Conservation (phyloP, 2,888 invertebrate species). For the Polietes domitor region DNA sequence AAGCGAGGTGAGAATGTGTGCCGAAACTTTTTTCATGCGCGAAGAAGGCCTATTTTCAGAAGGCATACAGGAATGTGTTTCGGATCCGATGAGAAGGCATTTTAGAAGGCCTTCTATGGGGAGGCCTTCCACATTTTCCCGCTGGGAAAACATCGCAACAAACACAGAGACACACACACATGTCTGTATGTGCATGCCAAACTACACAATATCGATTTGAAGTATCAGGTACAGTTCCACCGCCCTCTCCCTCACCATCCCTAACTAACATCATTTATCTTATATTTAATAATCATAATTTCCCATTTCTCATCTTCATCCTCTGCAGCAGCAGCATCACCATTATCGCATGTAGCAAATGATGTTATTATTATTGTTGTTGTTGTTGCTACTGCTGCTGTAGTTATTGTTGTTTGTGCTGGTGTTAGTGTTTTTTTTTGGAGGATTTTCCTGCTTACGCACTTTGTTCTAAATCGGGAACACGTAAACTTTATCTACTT, state of each 20-base stretch:
- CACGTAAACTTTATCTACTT: background rate
- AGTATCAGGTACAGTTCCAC: background rate
- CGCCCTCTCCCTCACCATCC: background rate
- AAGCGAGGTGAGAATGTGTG: too few species aligned
- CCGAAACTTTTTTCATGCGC: too few species aligned
- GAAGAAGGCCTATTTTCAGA: too few species aligned
- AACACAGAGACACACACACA: background rate
- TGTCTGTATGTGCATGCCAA: too few species aligned
- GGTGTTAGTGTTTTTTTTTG: background rate
- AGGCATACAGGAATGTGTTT: too few species aligned
- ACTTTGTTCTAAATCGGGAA: background rate
- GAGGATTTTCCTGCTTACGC: slow-evolving; percentile 5
- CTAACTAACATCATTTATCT: background rate
- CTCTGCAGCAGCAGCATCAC: background rate
- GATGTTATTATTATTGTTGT: background rate
- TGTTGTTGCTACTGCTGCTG: background rate
- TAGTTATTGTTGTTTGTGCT: too few species aligned
- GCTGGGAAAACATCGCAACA: too few species aligned
- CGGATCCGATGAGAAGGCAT: too few species aligned
- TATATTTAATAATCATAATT: background rate
- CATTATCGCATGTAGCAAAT: background rate
- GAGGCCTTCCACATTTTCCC: too few species aligned
- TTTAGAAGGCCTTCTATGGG: too few species aligned
- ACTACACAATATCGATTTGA: background rate
- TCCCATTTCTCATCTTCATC: background rate